Evolutionary conservation across 2,888 invertebrate genomes (phyloP), one percentile per base, ranked within the genome.

Genomic region (Ommatoiulus sabulosus): DNA sequence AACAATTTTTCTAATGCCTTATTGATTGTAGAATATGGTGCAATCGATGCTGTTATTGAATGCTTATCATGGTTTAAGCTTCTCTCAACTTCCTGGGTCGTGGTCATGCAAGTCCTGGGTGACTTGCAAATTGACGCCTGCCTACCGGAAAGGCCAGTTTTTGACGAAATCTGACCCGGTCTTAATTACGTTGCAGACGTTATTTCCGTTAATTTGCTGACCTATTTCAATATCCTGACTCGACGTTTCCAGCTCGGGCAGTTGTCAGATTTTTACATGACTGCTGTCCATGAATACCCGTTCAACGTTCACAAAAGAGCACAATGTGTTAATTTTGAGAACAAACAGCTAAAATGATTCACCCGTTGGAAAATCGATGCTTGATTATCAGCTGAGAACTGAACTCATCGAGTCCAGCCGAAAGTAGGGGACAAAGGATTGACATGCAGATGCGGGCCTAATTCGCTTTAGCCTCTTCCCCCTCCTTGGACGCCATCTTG

Each of bases 121-220:
- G 35, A 35, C 35, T 35, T 35, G 35, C 48, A 48, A 7, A 48
- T 48, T 7, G 12, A 12, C 48, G 48, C 12, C 48, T 48, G 48
- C 12, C 48, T 12, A 48, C 57, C 17, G n/a, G 57, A 57, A 57
- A 57, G 15, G 57, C 17, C 57, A 57, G 57, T 57, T 72, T 57
- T 35, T n/a, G n/a, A n/a, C 57, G n/a, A 12, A 72, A 72, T 72
- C 24, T 72, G 72, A 72, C 72, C 72, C 7, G 72, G 10, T 72
- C 24, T 72, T n/a, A 24, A 72, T 72, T 72, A 20, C 20, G 3
- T 20, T 3, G 24, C 72, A 72, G 24, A 24, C 72, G n/a, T 72
- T 24, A 72, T 72, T 72, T 72, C 72, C 72, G 72, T 72, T 72
- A 72, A 72, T 72, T 72, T 72, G 24, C 72, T 63, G 72, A 72